Conservation (phyloP, 2,113 vertebrate genomes). For the Rousettus leschenaultii region DNA sequence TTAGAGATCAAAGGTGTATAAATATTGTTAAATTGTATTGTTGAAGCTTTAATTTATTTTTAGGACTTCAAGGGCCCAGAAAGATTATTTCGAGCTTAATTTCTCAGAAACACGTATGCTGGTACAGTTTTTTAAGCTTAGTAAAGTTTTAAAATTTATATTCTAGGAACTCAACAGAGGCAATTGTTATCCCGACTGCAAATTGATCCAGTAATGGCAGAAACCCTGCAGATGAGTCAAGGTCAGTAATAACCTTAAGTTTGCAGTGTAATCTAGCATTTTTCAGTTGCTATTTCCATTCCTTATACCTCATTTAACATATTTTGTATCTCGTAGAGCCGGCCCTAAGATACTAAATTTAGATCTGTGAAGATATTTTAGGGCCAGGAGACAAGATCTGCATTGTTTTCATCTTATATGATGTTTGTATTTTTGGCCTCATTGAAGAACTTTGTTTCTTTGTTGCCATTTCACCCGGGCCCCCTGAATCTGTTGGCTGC, state of each 20-base stretch:
- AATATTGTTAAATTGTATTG: background rate
- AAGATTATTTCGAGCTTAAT: background rate
- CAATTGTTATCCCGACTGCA: slow-evolving; percentile 89
- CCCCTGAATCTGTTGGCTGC: background rate
- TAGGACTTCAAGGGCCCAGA: background rate
- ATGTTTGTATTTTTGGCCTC: background rate
- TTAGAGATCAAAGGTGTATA: background rate
- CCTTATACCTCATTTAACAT: slow-evolving; percentile 19
- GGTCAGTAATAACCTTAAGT: slow-evolving; percentile 69
- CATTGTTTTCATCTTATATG: slow-evolving; percentile 14
- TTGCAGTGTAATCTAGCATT: background rate
- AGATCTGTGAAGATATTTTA: slow-evolving; percentile 16
- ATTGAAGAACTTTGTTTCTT: background rate
- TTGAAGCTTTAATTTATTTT: slow-evolving; percentile 1
- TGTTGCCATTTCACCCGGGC: background rate
- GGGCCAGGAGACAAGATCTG: slow-evolving; percentile 45
- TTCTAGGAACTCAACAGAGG: slow-evolving; percentile 79
- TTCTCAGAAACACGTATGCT: background rate
- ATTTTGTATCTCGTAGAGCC: slow-evolving; percentile 22
- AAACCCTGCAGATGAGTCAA: slow-evolving; percentile 78
- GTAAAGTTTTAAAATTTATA: slow-evolving; percentile 58
- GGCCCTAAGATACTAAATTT: slow-evolving; percentile 22
- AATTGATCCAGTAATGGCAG: slow-evolving; percentile 81
- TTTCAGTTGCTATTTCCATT: slow-evolving; percentile 47
- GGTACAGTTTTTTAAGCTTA: slow-evolving; percentile 13